A percentile compares a stretch with the other conserved stretches of the same genome.
phyloP scores from a whole-genome alignment of 2,888 invertebrate species.

The Oscheius sp. region DNA sequence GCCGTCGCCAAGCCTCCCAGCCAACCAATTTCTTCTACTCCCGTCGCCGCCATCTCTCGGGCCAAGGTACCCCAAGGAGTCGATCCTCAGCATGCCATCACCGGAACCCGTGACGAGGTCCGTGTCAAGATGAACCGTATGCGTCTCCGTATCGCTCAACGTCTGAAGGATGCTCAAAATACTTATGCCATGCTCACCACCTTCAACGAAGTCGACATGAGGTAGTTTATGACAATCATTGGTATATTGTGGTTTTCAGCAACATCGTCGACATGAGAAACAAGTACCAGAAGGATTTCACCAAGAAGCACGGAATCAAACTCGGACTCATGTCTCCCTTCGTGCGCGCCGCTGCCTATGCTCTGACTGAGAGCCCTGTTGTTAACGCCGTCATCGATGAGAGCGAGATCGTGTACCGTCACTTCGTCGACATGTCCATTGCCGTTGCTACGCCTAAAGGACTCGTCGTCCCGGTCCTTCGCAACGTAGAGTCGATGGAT shows the following conservation, averaged over 20 bases:
- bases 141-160: conserved; percentile 91
- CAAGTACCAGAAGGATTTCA: conserved; percentile 87
- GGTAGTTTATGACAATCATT: conserved; percentile 76
- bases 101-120: conserved; percentile 81
- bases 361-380: conserved; percentile 91
- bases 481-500: conserved; percentile 84
- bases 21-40: conserved; percentile 64
- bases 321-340: conserved; percentile 99
- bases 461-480: conserved; percentile 87
- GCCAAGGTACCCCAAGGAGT: conserved; percentile 64
- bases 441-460: conserved; percentile 96
- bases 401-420: conserved; percentile 87
- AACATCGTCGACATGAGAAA: conserved; percentile 93
- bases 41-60: conserved; percentile 67
- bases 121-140: conserved; percentile 97
- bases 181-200: conserved; percentile 98
- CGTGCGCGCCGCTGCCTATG: conserved; percentile 88
- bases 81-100: conserved; percentile 70
- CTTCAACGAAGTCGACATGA: conserved; percentile 99
- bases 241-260: conserved; percentile 77
- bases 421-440: conserved; percentile 97
- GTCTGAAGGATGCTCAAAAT: conserved; percentile 98
- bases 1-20: conserved; percentile 75
- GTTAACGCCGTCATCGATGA: conserved; percentile 97
- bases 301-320: conserved; percentile 93